These are phyloP conservation scores for Penaeus japonicus DNA, from an alignment of 1,140 invertebrate genomes.

Conservation along the genomic window DNA sequence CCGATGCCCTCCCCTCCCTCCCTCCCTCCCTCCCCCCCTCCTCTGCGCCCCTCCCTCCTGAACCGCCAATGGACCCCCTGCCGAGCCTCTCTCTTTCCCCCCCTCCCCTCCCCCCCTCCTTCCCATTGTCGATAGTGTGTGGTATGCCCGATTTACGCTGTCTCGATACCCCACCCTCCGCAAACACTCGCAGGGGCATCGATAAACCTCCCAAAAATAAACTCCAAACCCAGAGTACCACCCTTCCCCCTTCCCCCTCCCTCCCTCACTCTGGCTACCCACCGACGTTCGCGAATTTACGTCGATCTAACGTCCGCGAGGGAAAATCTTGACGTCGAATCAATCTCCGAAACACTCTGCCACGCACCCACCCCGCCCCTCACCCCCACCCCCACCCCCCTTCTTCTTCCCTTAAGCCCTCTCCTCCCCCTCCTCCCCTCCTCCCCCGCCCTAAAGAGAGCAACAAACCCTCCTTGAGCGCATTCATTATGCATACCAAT, in stretches of 20 bases:
- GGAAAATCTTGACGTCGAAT: no score
- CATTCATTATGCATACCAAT: constrained; percentile 23
- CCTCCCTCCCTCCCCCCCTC: neutral
- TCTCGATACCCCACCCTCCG: no score
- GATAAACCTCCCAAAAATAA: no score
- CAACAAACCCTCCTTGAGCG: no score
- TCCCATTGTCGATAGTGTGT: neutral
- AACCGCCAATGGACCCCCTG: neutral
- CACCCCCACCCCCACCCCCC: neutral
- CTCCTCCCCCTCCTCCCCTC: neutral
- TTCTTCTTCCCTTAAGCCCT: neutral
- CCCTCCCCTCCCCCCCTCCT: neutral
- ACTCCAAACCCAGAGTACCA: no score
- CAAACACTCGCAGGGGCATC: no score
- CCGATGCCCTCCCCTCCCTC: neutral
- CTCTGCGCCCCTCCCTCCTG: no score
- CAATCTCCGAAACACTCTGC: neutral
- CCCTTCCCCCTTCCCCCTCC: neutral
- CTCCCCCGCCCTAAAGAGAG: neutral
- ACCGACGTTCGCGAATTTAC: no score
- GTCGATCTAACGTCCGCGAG: no score
- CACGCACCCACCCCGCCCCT: neutral
- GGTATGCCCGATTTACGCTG: no score
- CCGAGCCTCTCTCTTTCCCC: neutral
- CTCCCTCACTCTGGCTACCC: neutral